Conservation (phyloP, 1,140 invertebrate species). For the Muscidifurax raptorellus region DNA sequence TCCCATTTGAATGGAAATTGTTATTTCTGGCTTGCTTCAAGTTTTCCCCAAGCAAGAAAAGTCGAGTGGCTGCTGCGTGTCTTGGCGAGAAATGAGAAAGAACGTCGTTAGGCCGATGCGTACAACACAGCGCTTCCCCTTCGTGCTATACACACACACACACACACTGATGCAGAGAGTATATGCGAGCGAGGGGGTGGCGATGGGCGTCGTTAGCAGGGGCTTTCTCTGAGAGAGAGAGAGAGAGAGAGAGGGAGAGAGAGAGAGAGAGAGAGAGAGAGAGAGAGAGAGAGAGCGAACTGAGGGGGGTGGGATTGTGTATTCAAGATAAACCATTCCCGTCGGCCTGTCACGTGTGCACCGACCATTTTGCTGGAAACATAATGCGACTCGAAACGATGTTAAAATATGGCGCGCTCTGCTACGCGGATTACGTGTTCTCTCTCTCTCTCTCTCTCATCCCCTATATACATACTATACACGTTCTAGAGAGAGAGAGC, state of each 20-base stretch:
- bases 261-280: not conserved
- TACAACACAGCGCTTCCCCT: slow-evolving; percentile 46
- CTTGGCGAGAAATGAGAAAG: slow-evolving; percentile 65
- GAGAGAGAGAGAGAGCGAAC: slow-evolving; percentile 15
- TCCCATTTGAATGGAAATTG: slow-evolving; percentile 54
- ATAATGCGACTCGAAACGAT: slow-evolving; percentile 71
- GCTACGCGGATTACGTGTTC: slow-evolving; percentile 55
- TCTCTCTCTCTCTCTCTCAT: not conserved
- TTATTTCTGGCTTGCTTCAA: slow-evolving; percentile 49
- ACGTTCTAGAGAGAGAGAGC: slow-evolving; percentile 45
- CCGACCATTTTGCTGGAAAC: slow-evolving; percentile 73
- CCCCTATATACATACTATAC: slow-evolving; percentile 41
- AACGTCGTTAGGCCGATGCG: slow-evolving; percentile 67
- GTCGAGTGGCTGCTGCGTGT: slow-evolving; percentile 45
- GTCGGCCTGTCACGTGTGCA: slow-evolving; percentile 72
- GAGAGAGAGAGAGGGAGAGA: not conserved
- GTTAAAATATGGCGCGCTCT: slow-evolving; percentile 70
- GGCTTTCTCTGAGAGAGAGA: slow-evolving; percentile 38
- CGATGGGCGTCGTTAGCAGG: slow-evolving; percentile 70
- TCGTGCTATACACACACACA: not conserved
- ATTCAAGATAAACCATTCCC: slow-evolving; percentile 74
- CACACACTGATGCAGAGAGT: not conserved
- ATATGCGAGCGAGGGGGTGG: slow-evolving; percentile 59
- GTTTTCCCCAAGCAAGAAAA: slow-evolving; percentile 41
- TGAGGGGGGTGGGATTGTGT: slow-evolving; percentile 69